Evolutionary conservation across 92 coral and sea anemone species (phyloP).

Genomic region (Zoanthus sociatus): DNA sequence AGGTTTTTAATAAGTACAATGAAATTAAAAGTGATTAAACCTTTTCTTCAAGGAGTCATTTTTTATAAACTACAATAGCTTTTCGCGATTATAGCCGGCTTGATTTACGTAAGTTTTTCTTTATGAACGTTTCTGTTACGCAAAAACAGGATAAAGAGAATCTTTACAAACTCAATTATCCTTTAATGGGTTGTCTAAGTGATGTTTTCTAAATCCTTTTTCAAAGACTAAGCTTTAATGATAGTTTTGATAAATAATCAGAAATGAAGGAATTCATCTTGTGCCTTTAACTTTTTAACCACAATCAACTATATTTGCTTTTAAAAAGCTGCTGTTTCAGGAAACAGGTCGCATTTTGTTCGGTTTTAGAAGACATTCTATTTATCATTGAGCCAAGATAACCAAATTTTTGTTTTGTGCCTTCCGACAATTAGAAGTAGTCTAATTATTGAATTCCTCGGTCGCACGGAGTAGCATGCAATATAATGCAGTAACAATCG

Average conservation of each 20-base stretch:
- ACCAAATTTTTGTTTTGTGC: constrained; percentile 7
- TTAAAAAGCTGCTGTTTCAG: not conserved
- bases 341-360: not conserved
- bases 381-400: not conserved
- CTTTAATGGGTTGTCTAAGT: constrained; percentile 18
- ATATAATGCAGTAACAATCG: not conserved
- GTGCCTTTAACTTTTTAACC: not conserved
- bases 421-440: constrained; percentile 34
- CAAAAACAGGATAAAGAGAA: constrained; percentile 20
- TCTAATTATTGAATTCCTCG: constrained; percentile 19
- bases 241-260: not conserved
- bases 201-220: constrained; percentile 12
- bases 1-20: not conserved
- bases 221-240: not conserved
- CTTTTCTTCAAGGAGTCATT: not conserved
- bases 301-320: not conserved
- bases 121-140: not conserved
- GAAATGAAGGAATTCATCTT: not conserved
- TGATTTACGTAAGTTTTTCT: not conserved
- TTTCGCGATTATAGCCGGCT: not conserved
- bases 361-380: not conserved
- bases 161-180: constrained; percentile 23
- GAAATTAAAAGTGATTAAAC: not conserved
- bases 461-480: constrained; percentile 7
- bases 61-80: not conserved